Conservation (phyloP, 30 jellyfish, hydroid and myxozoan genomes). For the Aurelia sp. region DNA sequence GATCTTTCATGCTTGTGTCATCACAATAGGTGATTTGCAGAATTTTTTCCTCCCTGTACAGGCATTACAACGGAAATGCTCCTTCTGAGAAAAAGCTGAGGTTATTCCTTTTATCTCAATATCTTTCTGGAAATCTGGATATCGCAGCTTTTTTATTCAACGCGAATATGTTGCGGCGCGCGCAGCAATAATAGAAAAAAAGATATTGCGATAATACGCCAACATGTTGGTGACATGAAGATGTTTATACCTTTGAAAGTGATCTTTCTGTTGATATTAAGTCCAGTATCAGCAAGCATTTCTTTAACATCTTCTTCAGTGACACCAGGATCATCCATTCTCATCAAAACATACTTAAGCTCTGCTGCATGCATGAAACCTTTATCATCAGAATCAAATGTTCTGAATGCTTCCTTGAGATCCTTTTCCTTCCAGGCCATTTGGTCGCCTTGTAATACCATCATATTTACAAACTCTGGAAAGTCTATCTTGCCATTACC, state of each 20-base stretch:
- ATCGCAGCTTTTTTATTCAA: too few species aligned
- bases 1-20: too few species aligned
- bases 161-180: too few species aligned
- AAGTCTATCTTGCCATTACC: conserved; percentile 98
- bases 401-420: conserved; percentile 89
- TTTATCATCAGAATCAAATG: conserved; percentile 90
- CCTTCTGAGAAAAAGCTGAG: too few species aligned
- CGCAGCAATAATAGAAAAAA: too few species aligned
- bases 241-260: conserved; percentile 69
- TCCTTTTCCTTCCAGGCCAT: conserved; percentile 98
- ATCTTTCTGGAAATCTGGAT: too few species aligned
- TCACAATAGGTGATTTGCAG: too few species aligned
- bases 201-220: too few species aligned
- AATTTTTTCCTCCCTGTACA: too few species aligned
- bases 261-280: conserved; percentile 78
- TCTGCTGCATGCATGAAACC: conserved; percentile 95
- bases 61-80: too few species aligned
- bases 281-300: conserved; percentile 69
- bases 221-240: too few species aligned
- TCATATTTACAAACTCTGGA: conserved; percentile 91
- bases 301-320: conserved; percentile 76
- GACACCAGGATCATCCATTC: conserved; percentile 85
- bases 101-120: too few species aligned
- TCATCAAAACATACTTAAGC: conserved; percentile 81
- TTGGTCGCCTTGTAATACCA: conserved; percentile 95